These are phyloP conservation scores for Diplazon laetatorius DNA, from an alignment of 2,888 invertebrate species.

Conservation along the genomic window DNA sequence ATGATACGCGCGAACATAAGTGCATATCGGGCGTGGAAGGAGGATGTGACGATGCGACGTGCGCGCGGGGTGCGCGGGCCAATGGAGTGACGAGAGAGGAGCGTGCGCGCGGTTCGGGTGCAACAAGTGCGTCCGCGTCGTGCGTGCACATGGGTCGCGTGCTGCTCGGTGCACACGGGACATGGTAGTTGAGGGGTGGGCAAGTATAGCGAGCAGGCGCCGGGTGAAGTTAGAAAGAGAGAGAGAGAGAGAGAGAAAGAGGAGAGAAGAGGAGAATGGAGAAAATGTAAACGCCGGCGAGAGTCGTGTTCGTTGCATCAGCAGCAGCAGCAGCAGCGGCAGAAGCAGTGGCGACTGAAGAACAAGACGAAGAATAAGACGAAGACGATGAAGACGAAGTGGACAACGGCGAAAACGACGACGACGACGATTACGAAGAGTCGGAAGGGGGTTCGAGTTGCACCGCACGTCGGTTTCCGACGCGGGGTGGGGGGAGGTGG, in stretches of 20 bases:
- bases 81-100: conserved; percentile 14
- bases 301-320: conserved; percentile 48
- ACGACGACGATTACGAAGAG: conserved; percentile 68
- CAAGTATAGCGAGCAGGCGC: conserved; percentile 57
- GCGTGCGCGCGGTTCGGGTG: conserved; percentile 67
- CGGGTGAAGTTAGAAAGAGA: conserved; percentile 57
- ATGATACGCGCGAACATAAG: conserved; percentile 8
- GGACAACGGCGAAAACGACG: conserved; percentile 59
- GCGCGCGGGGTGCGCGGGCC: conserved; percentile 2
- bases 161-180: conserved; percentile 39
- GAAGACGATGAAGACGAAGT: conserved; percentile 62
- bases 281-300: conserved; percentile 58
- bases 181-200: conserved; percentile 44
- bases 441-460: conserved; percentile 56
- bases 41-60: conserved; percentile 1
- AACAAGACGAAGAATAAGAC: conserved; percentile 60
- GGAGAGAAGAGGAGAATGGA: conserved; percentile 47
- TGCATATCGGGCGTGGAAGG: conserved; percentile 30
- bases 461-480: conserved; percentile 69
- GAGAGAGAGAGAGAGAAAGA: conserved; percentile 56
- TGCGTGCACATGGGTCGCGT: conserved; percentile 41
- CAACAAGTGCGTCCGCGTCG: conserved; percentile 79
- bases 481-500: conserved; percentile 70
- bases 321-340: too few relatives aligned
- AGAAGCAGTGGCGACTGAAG: too few relatives aligned